Base-by-base conservation (phyloP, 2,888 invertebrate species). In the Actias luna region DNA sequence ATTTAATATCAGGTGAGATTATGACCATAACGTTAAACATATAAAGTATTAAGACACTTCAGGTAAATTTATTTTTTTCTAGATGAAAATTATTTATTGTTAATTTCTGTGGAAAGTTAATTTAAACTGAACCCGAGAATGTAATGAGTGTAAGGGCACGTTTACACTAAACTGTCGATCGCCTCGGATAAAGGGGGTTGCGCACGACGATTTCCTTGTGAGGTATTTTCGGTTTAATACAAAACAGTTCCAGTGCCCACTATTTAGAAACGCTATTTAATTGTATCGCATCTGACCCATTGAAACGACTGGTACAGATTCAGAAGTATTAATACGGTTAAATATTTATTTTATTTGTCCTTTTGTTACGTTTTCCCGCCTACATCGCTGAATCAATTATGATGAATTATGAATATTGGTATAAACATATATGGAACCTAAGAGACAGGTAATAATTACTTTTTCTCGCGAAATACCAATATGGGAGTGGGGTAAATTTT, bases 241-340 rank as follows among this genome's bases (percentile, higher is more conserved):
- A 55, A 55, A 55, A 33, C 52, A 59, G 58, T 63, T 72, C 64
- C 75, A 68, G 71, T 73, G 80, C 74, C 74, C 82, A 79, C 78
- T 84, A 80, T 80, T 80, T 77, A 78, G 81, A 79, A 84, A 79
- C 77, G 82, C 87, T 83, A 87, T 88, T 87, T 85, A 84, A 86
- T 84, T 83, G 79, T 74, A 75, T 71, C 78, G 77, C 77, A 80
- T 79, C 78, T 79, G 73, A 79, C 80, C 85, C 83, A 84, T 86
- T 81, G 82, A 77, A 68, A 65, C 65, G 58, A 2, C 77, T 77
- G 82, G 75, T 76, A 36, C 66, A 82, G 63, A 85, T 61, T 79
- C 4, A 52, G 71, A 60, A 52, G 62, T 63, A 46, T 46, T n/a
- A n/a, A n/a, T n/a, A n/a, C n/a, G n/a, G n/a, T n/a, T n/a, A n/a